Evolutionary conservation across 2,888 invertebrate species (phyloP).

Genomic region (Pharmacophagus antenor): DNA sequence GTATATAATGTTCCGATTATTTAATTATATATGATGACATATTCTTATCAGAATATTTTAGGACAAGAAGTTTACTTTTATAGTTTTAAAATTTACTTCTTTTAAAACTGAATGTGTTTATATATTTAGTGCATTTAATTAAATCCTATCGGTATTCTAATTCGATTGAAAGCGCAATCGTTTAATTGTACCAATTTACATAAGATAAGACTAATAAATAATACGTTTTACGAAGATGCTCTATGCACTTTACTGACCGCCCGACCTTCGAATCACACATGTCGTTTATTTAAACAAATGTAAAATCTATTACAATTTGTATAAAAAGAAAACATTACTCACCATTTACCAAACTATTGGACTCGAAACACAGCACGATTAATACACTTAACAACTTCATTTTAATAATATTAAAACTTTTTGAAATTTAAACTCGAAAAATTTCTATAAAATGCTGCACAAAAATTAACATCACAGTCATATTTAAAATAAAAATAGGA

Average conservation of each 20-base stretch:
- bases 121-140: not conserved
- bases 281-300: conserved; percentile 44
- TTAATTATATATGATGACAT: too few species aligned
- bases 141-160: conserved; percentile 13
- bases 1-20: too few species aligned
- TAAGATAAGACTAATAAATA: conserved; percentile 29
- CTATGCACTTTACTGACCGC: conserved; percentile 32
- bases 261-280: conserved; percentile 30
- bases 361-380: conserved; percentile 47
- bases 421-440: conserved; percentile 26
- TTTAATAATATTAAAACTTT: conserved; percentile 33
- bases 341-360: conserved; percentile 46
- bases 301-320: conserved; percentile 26
- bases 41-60: too few species aligned
- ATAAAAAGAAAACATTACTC: conserved; percentile 37
- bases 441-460: conserved; percentile 1
- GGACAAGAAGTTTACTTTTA: too few species aligned
- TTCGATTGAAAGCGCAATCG: conserved; percentile 9
- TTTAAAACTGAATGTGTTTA: too few species aligned
- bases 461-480: conserved; percentile 20
- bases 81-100: not conserved
- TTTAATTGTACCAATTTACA: conserved; percentile 21
- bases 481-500: conserved; percentile 15
- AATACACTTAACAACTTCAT: conserved; percentile 48
- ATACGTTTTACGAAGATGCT: conserved; percentile 31